Base-by-base conservation (phyloP, 1,140 invertebrate species). In the Drosophila pallidifrons region DNA sequence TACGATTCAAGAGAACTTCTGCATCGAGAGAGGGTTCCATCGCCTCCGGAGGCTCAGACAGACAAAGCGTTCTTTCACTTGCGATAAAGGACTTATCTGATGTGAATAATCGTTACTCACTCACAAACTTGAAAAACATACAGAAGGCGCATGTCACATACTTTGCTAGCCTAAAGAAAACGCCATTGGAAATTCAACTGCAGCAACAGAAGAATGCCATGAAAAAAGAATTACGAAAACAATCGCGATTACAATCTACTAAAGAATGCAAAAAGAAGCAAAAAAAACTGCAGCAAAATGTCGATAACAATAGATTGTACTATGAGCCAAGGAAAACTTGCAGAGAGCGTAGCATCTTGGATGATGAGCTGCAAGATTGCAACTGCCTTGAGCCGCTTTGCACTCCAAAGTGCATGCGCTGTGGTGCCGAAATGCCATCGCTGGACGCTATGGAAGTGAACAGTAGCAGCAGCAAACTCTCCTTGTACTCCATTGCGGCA, bases 261-360 rank as follows among this genome's bases (percentile, higher is more conserved):
- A 57, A 10, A 16, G 20, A 25, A 2, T 15, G 13, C 1, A 57
- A n/a, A 1, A 7, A 47, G 13, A 35, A 20, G 15, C 5, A n/a
- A 3, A 4, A 10, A 5, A 30, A 10, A 5, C 2, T 2, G 5
- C 0, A 1, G 0, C 10, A 57, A 0, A 35, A 10, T 1, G 49
- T 11, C 10, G 28, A 11, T n/a, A 20, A 41, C 2, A 11, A 65
- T 5, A 13, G 52, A 1, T 38, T 88, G 5, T 88, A 35, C 28
- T 82, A 86, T 45, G 1, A 49, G 7, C 82, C 82, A 1, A 57
- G 72, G 0, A 65, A 52, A 8, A 86, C 82, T 0, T 47, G 58
- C 10, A 83, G 82, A 3, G 49, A 51, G n/a, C 32, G 57, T 1
- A 13, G 15, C 32, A 2, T 54, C 6, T 8, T 38, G 10, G 51